These are phyloP conservation scores for Paramacrobiotus metropolitanus DNA, from an alignment of 1,140 invertebrate species.

Conservation along the genomic window DNA sequence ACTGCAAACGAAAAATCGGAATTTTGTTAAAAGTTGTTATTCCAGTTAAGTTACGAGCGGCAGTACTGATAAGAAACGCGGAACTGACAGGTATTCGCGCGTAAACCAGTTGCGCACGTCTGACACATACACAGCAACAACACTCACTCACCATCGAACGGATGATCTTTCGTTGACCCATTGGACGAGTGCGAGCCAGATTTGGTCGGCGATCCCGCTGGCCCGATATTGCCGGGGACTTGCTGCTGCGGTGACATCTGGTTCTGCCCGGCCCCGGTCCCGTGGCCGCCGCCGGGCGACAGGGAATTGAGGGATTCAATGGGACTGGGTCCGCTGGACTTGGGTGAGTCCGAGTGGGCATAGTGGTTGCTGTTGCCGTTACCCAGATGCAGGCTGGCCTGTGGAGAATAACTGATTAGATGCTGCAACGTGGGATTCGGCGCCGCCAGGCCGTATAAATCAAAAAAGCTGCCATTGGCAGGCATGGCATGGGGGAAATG, in stretches of 20 bases:
- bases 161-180: too few species aligned
- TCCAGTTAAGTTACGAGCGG: too few species aligned
- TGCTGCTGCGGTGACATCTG: not conserved
- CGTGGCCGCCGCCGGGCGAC: not conserved
- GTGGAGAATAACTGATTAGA: not conserved
- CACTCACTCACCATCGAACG: too few species aligned
- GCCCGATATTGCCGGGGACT: too few species aligned
- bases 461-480: not conserved
- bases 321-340: not conserved
- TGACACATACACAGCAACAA: too few species aligned
- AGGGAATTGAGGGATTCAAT: conserved; percentile 1
- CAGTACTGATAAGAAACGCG: too few species aligned
- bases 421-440: not conserved
- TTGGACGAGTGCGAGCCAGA: too few species aligned
- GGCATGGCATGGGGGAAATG: not conserved
- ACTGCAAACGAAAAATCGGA: too few species aligned
- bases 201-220: too few species aligned
- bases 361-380: not conserved
- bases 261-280: not conserved
- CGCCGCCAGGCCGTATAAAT: not conserved
- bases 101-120: too few species aligned
- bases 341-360: not conserved
- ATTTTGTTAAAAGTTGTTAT: too few species aligned
- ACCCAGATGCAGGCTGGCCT: not conserved
- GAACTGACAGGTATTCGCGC: too few species aligned